phyloP scores from a whole-genome alignment of 2,113 vertebrate genomes.

The Lagopus leucura region DNA sequence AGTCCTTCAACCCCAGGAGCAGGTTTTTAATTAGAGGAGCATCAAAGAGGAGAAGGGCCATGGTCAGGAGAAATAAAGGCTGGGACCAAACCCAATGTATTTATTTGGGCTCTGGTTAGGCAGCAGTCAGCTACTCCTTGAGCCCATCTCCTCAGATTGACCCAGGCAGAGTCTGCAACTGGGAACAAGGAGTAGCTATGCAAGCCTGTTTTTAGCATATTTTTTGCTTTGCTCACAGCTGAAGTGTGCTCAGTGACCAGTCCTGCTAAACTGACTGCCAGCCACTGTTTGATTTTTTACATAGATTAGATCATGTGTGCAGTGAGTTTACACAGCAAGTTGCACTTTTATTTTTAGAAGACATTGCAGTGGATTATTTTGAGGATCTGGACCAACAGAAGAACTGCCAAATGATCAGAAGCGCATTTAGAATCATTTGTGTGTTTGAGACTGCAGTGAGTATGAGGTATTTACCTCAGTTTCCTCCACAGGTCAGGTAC shows the following conservation, averaged over 20 bases:
- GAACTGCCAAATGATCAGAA: not conserved
- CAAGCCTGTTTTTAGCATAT: not conserved
- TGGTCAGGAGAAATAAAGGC: not conserved
- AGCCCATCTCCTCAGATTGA: not conserved
- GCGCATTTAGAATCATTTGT: rapidly evolving
- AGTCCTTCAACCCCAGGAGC: not conserved
- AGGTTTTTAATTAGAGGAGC: not conserved
- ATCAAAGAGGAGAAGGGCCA: not conserved
- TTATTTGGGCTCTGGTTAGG: rapidly evolving
- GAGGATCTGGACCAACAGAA: not conserved
- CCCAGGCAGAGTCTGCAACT: rapidly evolving
- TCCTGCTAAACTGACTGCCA: not conserved
- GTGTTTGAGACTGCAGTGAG: not conserved
- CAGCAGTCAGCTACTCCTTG: rapidly evolving
- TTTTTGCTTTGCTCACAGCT: not conserved
- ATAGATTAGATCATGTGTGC: not conserved
- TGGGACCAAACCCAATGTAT: not conserved
- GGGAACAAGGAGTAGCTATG: not conserved
- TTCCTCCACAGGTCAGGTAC: not conserved
- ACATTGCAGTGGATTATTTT: rapidly evolving
- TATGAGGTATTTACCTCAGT: not conserved
- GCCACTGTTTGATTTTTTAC: not conserved
- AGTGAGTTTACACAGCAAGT: rapidly evolving
- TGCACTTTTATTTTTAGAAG: not conserved
- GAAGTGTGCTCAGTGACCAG: rapidly evolving